Evolutionary conservation across 2,888 invertebrate species (phyloP), one percentile per base, ranked within the genome.

Genomic region (Autographa pulchrina): DNA sequence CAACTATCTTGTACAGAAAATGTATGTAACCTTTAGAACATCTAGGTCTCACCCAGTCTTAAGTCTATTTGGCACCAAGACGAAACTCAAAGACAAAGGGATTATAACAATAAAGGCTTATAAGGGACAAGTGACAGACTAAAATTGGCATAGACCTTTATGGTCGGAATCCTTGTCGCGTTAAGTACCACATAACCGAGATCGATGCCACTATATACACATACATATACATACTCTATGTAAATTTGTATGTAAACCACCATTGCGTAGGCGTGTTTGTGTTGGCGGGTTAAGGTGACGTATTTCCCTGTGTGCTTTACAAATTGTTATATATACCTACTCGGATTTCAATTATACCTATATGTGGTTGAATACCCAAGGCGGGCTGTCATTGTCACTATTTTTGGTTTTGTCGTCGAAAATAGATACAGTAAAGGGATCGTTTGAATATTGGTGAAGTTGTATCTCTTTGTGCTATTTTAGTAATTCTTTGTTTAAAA

Each of bases 51-150:
- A 48, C 11, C 6, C n/a, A 48, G 16, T 48, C 48, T 14, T 32
- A 18, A 52, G 68, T 54, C 62, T 65, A 71, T 83, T 80, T 62
- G 76, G 70, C 75, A 68, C 61, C 66, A 77, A 75, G 76, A 76
- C 77, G 71, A 60, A 60, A 48, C 69, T 69, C 62, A 63, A 68
- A 75, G 75, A 83, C 76, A 85, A 79, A 74, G 60, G 75, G 78
- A 71, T 35, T 64, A 75, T 65, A 73, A 63, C 72, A 72, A 80
- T 84, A 77, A 77, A 80, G 64, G 63, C 62, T 78, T 72, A 75
- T 64, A 71, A 65, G 62, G 60, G 14, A 65, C 59, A 69, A 77
- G 62, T 32, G 69, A 69, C 70, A 56, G 67, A 72, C 65, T 61
- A 43, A 64, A 79, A 72, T 80, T 83, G 83, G 80, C 77, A 65